Evolutionary conservation across 2,888 invertebrate species (phyloP).

Genomic region (Lasioglossum vierecki): DNA sequence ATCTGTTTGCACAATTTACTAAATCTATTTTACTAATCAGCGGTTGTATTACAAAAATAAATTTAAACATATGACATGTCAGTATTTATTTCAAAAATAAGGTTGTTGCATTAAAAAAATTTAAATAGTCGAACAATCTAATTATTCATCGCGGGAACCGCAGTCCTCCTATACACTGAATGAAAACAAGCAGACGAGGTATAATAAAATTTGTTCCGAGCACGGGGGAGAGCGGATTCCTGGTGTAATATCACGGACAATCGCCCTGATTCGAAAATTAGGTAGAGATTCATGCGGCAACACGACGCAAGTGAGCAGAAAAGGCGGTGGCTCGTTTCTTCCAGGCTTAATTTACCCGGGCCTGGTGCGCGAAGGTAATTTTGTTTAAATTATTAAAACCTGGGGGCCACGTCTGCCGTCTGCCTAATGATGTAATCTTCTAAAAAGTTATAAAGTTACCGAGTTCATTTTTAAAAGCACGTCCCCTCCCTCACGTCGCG

Average conservation of each 20-base stretch:
- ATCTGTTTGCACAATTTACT: background rate
- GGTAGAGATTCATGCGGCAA: slow-evolving; percentile 55
- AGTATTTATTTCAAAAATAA: background rate
- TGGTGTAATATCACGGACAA: slow-evolving; percentile 59
- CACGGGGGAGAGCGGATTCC: slow-evolving; percentile 12
- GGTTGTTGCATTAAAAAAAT: background rate
- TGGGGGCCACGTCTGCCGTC: slow-evolving; percentile 50
- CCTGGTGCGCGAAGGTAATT: slow-evolving; percentile 75
- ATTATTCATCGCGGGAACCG: background rate
- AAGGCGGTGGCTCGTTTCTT: slow-evolving; percentile 63
- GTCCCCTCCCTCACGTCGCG: slow-evolving; percentile 17
- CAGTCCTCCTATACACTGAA: background rate
- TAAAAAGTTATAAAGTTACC: slow-evolving; percentile 81
- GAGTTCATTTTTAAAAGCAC: slow-evolving; percentile 80
- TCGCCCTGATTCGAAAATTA: slow-evolving; percentile 62
- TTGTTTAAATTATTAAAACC: slow-evolving; percentile 82
- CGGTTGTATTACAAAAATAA: background rate
- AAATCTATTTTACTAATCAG: background rate
- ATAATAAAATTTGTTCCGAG: slow-evolving; percentile 26
- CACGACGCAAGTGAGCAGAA: slow-evolving; percentile 56
- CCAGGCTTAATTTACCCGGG: slow-evolving; percentile 75
- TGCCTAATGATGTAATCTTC: slow-evolving; percentile 79
- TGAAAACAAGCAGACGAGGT: background rate
- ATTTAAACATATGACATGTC: background rate
- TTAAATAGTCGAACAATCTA: background rate